Evolutionary conservation across 2,797 vertebrate species (phyloP).

Genomic region (Gallinago nigripennis): DNA sequence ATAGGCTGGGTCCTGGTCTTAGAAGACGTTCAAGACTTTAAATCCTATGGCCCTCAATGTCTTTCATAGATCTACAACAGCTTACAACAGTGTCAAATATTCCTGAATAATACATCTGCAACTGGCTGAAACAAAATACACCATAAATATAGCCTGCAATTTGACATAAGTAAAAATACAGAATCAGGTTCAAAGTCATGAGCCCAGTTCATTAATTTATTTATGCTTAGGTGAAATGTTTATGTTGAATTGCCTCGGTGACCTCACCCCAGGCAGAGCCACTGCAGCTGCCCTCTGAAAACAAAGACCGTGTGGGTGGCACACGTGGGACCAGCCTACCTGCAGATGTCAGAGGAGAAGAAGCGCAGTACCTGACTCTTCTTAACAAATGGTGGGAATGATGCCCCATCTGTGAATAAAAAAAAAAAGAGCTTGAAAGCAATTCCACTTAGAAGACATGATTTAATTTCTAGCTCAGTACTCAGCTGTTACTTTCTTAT

Average conservation of each 20-base stretch:
- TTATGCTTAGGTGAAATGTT: neutral
- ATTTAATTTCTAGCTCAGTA: neutral
- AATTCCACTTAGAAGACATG: neutral
- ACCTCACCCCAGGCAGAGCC: neutral
- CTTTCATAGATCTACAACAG: neutral
- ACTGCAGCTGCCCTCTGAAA: neutral
- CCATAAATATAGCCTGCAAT: neutral
- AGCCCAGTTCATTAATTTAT: rapidly evolving
- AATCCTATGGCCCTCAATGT: neutral
- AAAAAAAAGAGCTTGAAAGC: neutral
- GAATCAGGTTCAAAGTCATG: neutral
- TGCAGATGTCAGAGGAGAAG: slow-evolving; percentile 95
- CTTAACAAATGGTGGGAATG: slow-evolving; percentile 88
- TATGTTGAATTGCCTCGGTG: neutral
- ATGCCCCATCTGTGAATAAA: slow-evolving; percentile 84
- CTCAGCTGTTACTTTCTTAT: neutral
- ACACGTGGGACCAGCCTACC: slow-evolving; percentile 72
- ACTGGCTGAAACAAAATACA: neutral
- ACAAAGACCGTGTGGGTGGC: rapidly evolving
- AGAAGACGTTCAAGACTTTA: neutral
- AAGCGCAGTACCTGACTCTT: slow-evolving; percentile 81
- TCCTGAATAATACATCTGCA: neutral
- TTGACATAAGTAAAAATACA: neutral
- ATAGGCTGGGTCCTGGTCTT: neutral
- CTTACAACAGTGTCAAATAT: neutral